Base-by-base conservation (phyloP, 2,113 vertebrate genomes). In the Mungos mungo region DNA sequence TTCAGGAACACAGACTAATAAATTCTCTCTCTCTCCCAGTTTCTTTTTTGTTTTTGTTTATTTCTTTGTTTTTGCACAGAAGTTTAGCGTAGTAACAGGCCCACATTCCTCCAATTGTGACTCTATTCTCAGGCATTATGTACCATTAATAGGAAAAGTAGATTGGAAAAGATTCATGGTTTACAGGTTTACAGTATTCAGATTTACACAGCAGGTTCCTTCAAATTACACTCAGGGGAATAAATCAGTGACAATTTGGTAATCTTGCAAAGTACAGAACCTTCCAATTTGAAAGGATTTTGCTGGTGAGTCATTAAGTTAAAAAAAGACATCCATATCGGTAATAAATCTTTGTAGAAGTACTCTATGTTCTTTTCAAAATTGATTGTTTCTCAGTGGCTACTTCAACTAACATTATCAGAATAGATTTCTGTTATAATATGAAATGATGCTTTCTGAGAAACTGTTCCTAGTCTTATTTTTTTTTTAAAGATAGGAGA, bases 241-340 rank as follows among this genome's bases (percentile, higher is more conserved):
- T 94, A 93, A 94, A 47, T 93, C 79, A 63, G 90, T 72, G 80
- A 93, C 91, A 81, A 18, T 87, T 69, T 69, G 86, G 95, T 90
- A 87, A 47, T 76, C 72, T 77, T 9, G 4, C 50, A 93, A 95
- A 94, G 97, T 57, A 97, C 95, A 96, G 60, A 97, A 84, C 23
- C 83, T 97, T 97, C 97, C 86, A 92, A 77, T 90, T 93, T 88
- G 90, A 93, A 83, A 90, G 83, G 96, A 90, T 88, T 97, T 96
- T 97, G 41, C 63, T 79, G 71, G 92, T 96, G 97, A 98, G 96
- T 98, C 97, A 98, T 85, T 90, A 74, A 97, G 96, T 93, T 97
- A 93, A 96, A 95, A 97, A 87, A 96, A 90, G 96, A 98, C 97
- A 96, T 92, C 92, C 16, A 21, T 88, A 96, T 92, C 2, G 3